Conservation (phyloP, 2,113 vertebrate genomes). For the Dicerorhinus sumatrensis region DNA sequence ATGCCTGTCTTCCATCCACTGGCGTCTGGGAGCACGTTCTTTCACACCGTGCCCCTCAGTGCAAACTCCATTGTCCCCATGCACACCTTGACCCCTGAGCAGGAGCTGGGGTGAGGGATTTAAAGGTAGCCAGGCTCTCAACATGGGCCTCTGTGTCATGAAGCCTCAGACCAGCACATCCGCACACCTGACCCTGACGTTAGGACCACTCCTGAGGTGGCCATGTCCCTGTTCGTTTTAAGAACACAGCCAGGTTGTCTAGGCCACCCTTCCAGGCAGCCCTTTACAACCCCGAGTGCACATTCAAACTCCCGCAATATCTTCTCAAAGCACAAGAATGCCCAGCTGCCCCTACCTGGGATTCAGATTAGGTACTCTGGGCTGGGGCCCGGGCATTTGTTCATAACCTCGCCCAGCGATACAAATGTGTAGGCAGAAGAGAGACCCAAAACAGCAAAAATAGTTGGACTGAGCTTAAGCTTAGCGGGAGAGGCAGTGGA, state of each 20-base stretch:
- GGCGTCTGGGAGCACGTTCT: accelerated
- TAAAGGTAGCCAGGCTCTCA: neutral
- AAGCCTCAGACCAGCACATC: neutral
- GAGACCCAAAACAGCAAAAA: neutral
- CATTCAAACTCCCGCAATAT: no score
- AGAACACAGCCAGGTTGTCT: neutral
- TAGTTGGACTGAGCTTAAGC: neutral
- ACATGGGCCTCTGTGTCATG: no score
- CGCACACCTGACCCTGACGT: neutral
- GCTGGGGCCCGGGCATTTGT: neutral
- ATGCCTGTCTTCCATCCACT: neutral
- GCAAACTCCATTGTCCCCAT: accelerated
- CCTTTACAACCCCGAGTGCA: neutral
- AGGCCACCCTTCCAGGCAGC: neutral
- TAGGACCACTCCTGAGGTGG: neutral
- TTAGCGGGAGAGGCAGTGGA: neutral
- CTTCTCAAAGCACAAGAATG: neutral
- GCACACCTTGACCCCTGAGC: accelerated
- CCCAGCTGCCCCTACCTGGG: neutral
- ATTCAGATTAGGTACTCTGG: no score
- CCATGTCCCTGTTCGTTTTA: accelerated
- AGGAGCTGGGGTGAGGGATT: no score
- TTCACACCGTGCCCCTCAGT: accelerated
- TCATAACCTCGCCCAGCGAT: neutral
- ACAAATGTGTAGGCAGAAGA: neutral